Evolutionary conservation across 2,113 vertebrate genomes (phyloP), one percentile per base, ranked within the genome.

Genomic region (Etia nguti): DNA sequence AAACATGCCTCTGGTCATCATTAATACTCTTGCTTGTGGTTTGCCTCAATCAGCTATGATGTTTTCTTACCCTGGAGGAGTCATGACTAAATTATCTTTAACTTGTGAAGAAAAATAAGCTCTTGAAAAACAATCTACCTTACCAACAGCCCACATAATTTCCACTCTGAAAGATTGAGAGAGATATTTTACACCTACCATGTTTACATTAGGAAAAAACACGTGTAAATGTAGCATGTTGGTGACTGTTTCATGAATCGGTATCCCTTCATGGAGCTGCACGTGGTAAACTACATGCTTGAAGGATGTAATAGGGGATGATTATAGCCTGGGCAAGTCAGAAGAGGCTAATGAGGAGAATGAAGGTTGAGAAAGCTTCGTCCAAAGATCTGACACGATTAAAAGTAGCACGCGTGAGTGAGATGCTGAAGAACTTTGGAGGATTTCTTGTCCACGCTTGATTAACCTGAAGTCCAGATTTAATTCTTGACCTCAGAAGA

Each of bases 171-270:
- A 91, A 92, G 20, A 92, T 86, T 91, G 68, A 94, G 86, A 12
- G 41, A 50, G 90, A 87, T 41, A 92, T 91, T 89, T 91, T 80
- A 93, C 93, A 93, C 91, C 89, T 54, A 90, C 73, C 55, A 75
- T 89, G 90, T 92, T 90, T 80, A 88, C 87, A 86, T 81, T 70
- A 84, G 79, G 36, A 6, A 31, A 5, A 85, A 81, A 77, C 60
- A 80, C 16, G 59, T 91, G 65, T 90, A 79, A 55, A 79, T 50
- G 87, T 65, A 50, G 26, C 31, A 0, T 4, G 6, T 26, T 81
- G 73, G 36, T 93, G 86, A 94, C 95, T 95, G 88, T 92, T 95
- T 95, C 11, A 92, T 94, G 93, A 92, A 79, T 62, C 59, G 34
- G 3, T 43, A 87, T 88, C 89, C 84, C 60, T 54, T 41, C 79